Percentiles rank a stretch among this genome's conserved stretches.
Evolutionary conservation across 2,797 vertebrate genomes (phyloP).

Genomic region (Gymnoscopelus microlampas): DNA sequence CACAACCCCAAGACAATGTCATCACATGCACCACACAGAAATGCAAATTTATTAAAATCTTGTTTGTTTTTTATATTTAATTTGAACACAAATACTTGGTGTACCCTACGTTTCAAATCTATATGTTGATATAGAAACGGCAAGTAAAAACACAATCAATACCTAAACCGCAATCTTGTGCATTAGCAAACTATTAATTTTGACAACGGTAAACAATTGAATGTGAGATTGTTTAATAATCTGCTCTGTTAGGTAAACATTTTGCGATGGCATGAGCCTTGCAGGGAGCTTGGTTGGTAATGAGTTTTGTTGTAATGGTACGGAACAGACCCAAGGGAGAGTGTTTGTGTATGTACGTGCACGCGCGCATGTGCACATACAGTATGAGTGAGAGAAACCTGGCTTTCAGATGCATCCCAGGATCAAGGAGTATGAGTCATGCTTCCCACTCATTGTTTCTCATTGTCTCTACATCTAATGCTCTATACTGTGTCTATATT

Average conservation of each 20-base stretch:
- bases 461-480: background rate
- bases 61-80: too few relatives aligned
- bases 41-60: too few relatives aligned
- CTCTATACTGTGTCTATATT: background rate
- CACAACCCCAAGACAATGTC: too few relatives aligned
- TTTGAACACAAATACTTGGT: too few relatives aligned
- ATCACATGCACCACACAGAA: too few relatives aligned
- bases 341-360: conserved; percentile 11
- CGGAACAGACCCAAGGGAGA: background rate
- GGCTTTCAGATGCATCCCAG: conserved; percentile 19
- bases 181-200: background rate
- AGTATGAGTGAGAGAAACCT: conserved; percentile 22
- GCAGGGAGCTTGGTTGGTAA: conserved; percentile 7
- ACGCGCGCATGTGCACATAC: background rate
- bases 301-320: conserved; percentile 35
- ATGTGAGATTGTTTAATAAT: conserved; percentile 21
- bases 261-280: conserved; percentile 1
- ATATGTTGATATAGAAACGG: too few relatives aligned
- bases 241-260: conserved; percentile 14
- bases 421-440: conserved; percentile 17
- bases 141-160: too few relatives aligned
- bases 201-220: background rate
- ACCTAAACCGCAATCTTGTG: too few relatives aligned
- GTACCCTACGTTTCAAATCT: too few relatives aligned
- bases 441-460: conserved; percentile 12